Evolutionary conservation across 2,888 invertebrate species (phyloP), one percentile per base, ranked within the genome.

Genomic region (Thecophora atra): DNA sequence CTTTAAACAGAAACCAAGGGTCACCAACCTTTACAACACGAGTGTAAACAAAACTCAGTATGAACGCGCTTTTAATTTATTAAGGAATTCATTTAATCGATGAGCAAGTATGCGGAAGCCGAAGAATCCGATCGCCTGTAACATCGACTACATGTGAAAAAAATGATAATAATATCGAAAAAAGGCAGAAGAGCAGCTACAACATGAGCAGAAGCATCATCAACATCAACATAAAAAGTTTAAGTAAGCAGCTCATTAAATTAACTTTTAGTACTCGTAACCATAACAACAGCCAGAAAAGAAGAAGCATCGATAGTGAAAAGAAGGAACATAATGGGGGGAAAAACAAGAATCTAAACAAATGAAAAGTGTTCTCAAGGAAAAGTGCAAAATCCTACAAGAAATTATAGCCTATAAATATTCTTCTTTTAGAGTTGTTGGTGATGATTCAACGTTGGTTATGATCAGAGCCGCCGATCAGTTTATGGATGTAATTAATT

Each of bases 41-140:
- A n/a, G 19, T 19, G 54, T 54, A 24, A 13, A 51, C 5, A n/a
- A 17, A 19, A 54, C 8, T 54, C 54, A 54, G 21, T n/a, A 8
- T 54, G 54, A 21, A 54, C 21, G 37, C 37, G 54, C 54, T 54
- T 54, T 65, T 47, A 65, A 65, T 65, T 65, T 65, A 65, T 47
- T 24, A 7, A 47, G n/a, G 65, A 65, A 65, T 51, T 65, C 47
- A 51, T 65, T 65, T 47, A 24, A 65, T 51, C 51, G 65, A 65
- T 51, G 51, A 62, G 51, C 62, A 42, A 42, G 65, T 51, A 65
- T 65, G 65, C 65, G 65, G 65, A 65, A 47, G 44, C 8, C 26
- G 26, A 24, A 21, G 65, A 15, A 51, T 17, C 47, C 64, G 19
- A 58, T 17, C 26, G 62, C n/a, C 51, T 21, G 51, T 17, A 15